Base-by-base conservation (phyloP, 1,140 invertebrate species). In the Epicauta chinensis region DNA sequence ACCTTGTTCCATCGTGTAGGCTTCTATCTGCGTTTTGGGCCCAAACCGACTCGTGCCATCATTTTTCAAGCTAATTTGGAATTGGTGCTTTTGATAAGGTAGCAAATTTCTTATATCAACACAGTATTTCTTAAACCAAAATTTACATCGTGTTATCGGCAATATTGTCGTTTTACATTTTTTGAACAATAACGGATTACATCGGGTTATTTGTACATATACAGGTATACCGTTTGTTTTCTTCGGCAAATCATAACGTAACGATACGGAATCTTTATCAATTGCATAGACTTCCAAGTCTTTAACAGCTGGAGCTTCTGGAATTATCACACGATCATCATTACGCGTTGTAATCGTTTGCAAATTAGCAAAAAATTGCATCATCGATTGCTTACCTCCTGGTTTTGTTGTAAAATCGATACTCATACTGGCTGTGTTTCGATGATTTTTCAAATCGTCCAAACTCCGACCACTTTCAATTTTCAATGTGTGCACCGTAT, bases 241-340 rank as follows among this genome's bases (percentile, higher is more conserved):
- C 16, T 23, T 35, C 4, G 63, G 63, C 14, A 65, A 39, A 13
- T 65, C 57, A 41, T 63, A 65, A 6, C 63, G 38, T 4, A 65
- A 14, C 12, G 51, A 62, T 1, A 57, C 53, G 4, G 49, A 52
- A 17, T 61, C 54, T 2, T 42, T 12, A 13, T 51, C 61, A 7
- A 59, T 58, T 7, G 61, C 53, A 38, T 63, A 65, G 7, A 63
- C 9, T 55, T 65, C 61, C 9, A 62, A 41, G 23, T 65, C 63
- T 53, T 41, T 38, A 6, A 61, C 51, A 15, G 55, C 5, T 14
- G 54, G 42, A 16, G 63, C 63, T 17, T 17, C 38, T n/a, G n/a
- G n/a, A n/a, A n/a, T n/a, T n/a, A n/a, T n/a, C n/a, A n/a, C n/a
- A n/a, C n/a, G n/a, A n/a, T n/a, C n/a, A n/a, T n/a, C n/a, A n/a